Conservation (phyloP, 2,888 invertebrate genomes). For the Argyresthia albistria region DNA sequence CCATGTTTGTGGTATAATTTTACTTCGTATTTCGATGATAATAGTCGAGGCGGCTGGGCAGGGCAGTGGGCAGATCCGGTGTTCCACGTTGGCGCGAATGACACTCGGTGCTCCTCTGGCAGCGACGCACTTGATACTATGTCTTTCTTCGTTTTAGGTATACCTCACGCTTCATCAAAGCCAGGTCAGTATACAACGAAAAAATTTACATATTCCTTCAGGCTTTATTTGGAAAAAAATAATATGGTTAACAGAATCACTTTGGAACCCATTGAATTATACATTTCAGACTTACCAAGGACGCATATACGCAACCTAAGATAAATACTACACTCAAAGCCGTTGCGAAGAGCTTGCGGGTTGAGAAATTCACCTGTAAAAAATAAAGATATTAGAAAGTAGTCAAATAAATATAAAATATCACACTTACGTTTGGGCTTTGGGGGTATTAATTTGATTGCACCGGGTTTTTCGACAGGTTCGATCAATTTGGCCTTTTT, state of each 20-base stretch:
- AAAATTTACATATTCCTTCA: constrained; percentile 42
- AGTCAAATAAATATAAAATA: constrained; percentile 16
- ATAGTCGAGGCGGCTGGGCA: not conserved
- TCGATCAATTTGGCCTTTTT: constrained; percentile 82
- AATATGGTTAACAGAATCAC: constrained; percentile 46
- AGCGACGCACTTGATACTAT: not conserved
- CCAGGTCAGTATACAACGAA: constrained; percentile 52
- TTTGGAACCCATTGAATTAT: constrained; percentile 55
- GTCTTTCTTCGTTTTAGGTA: not conserved
- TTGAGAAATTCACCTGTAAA: constrained; percentile 47
- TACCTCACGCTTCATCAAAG: constrained; percentile 42
- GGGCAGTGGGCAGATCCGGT: not conserved
- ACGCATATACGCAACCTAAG: constrained; percentile 36
- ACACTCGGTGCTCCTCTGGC: not conserved
- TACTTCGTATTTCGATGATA: not conserved
- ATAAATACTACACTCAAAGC: constrained; percentile 29
- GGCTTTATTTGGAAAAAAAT: constrained; percentile 61
- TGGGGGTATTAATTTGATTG: constrained; percentile 89
- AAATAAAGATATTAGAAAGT: constrained; percentile 45
- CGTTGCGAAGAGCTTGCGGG: constrained; percentile 21
- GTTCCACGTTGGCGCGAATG: not conserved
- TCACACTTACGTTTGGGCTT: constrained; percentile 92
- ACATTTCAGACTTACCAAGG: constrained; percentile 68
- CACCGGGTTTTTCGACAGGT: constrained; percentile 80
- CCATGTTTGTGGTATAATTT: not conserved